Conservation (phyloP, 2,113 vertebrate species). For the Paradoxurus hermaphroditus region DNA sequence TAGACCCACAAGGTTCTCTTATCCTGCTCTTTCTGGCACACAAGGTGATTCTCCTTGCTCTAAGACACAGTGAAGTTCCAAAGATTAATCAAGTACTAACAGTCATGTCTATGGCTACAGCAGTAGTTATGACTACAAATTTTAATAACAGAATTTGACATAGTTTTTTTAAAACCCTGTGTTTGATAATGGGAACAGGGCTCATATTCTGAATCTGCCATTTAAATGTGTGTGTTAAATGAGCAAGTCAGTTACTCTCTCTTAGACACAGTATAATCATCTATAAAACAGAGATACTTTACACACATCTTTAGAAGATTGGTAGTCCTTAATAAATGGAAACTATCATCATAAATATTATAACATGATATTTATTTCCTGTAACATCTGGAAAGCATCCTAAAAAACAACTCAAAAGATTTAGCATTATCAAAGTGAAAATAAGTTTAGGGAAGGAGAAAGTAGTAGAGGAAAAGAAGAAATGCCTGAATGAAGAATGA, state of each 20-base stretch:
- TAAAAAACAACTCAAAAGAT: slow-evolving; percentile 10
- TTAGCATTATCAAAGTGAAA: not conserved
- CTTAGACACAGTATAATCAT: not conserved
- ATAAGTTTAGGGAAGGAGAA: not conserved
- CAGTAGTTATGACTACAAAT: not conserved
- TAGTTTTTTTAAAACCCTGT: not conserved
- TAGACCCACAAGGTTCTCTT: no score
- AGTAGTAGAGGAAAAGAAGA: not conserved
- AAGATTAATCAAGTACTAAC: not conserved
- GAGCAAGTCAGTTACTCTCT: not conserved
- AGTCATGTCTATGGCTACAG: not conserved
- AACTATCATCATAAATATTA: not conserved
- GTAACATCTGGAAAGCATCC: not conserved
- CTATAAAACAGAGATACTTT: not conserved
- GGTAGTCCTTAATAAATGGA: not conserved
- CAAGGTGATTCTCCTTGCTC: not conserved
- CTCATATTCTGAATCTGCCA: not conserved
- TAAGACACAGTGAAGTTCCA: not conserved
- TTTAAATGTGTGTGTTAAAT: not conserved
- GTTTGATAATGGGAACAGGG: not conserved
- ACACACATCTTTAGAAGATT: not conserved
- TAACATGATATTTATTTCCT: not conserved
- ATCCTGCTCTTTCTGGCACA: not conserved
- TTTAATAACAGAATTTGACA: not conserved
- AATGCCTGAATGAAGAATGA: not conserved